These are phyloP conservation scores for Torymus auratus DNA, from an alignment of 2,888 invertebrate genomes.

Conservation along the genomic window DNA sequence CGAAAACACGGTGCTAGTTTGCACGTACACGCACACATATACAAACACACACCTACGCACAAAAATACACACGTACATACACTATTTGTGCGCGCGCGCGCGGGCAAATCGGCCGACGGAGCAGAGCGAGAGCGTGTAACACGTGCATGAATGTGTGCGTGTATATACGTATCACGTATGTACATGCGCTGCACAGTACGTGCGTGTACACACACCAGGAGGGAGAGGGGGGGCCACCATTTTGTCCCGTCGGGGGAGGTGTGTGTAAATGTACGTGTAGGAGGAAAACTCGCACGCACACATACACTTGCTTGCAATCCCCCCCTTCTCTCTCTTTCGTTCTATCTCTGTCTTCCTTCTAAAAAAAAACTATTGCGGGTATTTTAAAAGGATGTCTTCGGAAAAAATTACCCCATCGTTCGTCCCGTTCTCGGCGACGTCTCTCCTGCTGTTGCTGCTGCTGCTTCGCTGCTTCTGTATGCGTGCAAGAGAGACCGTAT, in stretches of 20 bases:
- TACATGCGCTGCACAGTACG: neutral
- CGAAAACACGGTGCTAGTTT: slow-evolving; percentile 29
- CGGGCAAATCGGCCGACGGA: too few relatives aligned
- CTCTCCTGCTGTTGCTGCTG: too few relatives aligned
- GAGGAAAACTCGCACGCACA: slow-evolving; percentile 65
- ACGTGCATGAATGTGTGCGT: slow-evolving; percentile 16
- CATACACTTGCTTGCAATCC: slow-evolving; percentile 64
- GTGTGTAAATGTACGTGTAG: slow-evolving; percentile 76
- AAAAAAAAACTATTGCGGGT: too few relatives aligned
- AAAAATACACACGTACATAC: too few relatives aligned
- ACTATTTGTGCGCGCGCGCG: too few relatives aligned
- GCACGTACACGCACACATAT: neutral
- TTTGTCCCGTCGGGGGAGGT: slow-evolving; percentile 77
- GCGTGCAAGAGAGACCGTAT: too few relatives aligned
- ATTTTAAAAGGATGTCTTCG: too few relatives aligned
- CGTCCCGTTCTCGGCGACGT: too few relatives aligned
- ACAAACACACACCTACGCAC: neutral
- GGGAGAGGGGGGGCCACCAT: slow-evolving; percentile 77
- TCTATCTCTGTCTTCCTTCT: slow-evolving; percentile 18
- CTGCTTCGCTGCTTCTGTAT: too few relatives aligned
- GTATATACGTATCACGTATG: neutral
- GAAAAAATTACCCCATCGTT: too few relatives aligned
- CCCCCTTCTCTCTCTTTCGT: slow-evolving; percentile 14
- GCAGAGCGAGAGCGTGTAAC: slow-evolving; percentile 16
- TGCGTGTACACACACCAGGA: slow-evolving; percentile 54